Base-by-base conservation (phyloP, 2,113 vertebrate genomes). In the Bufo gargarizans region DNA sequence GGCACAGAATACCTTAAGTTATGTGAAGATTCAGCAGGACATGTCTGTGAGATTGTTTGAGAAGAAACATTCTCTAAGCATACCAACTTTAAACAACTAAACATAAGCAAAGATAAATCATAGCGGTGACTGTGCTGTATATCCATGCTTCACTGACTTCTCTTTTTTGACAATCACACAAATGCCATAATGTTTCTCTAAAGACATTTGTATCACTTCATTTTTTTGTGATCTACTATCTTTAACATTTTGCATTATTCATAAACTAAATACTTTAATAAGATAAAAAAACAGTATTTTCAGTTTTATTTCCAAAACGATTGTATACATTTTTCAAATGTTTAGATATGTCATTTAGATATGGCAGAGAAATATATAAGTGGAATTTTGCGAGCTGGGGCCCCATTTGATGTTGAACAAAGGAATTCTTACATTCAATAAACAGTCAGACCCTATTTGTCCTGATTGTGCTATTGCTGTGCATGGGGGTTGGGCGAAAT, bases 21-120 rank as follows among this genome's bases (percentile, higher is more conserved):
- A 76, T 76, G 72, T 76, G 47, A 76, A 50, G 72, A 76, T 76
- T 76, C 47, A 49, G 72, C 72, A 76, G 72, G 72, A 9, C 72
- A 20, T 76, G 72, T 76, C 72, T 76, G 72, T 76, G 47, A 76
- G 49, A 76, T 50, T 50, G 72, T 19, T 47, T 76, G 72, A 76
- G 72, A 76, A 76, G 72, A 76, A 76, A 76, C 72, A 76, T 76
- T 50, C 17, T 47, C 47, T 50, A 76, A 17, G 72, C 72, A 76
- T 49, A 50, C 47, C 47, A 76, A 50, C 7, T 49, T 47, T 50
- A 74, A 76, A 76, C 47, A 20, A 50, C 50, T 50, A 76, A 47
- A 3, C 33, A 76, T 76, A 50, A 50, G 45, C 72, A 76, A 50
- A 76, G 72, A 50, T 20, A 76, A 50, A 76, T 76, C 72, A 76